Conservation (phyloP, 2,113 vertebrate genomes). For the Pardalotus punctatus region DNA sequence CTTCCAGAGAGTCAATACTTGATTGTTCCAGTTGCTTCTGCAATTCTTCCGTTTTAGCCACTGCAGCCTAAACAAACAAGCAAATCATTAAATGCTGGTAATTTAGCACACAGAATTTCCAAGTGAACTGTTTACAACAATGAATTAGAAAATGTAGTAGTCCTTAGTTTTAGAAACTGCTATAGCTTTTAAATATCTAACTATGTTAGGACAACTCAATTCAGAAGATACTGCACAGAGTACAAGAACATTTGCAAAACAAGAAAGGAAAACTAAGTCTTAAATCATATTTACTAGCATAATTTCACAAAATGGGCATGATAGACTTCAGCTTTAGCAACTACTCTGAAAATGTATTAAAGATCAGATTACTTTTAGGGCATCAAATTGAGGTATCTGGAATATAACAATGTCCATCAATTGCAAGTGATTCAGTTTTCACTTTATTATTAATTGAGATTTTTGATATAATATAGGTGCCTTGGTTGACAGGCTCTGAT, state of each 20-base stretch:
- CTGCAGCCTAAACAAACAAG: constrained; percentile 74
- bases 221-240: not conserved
- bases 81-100: constrained; percentile 1
- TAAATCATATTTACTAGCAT: not conserved
- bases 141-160: not conserved
- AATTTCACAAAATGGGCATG: not conserved
- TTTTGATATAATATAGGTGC: not conserved
- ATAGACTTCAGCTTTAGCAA: not conserved
- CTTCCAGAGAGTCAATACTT: constrained; percentile 68
- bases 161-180: not conserved
- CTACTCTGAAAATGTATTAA: not conserved
- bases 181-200: not conserved
- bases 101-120: not conserved
- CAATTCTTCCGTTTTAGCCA: constrained; percentile 66
- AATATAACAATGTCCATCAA: not conserved
- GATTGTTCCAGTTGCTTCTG: constrained; percentile 76
- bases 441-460: not conserved
- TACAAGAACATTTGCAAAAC: not conserved
- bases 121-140: not conserved
- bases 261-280: not conserved
- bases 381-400: not conserved
- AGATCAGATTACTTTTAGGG: not conserved
- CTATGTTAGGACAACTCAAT: not conserved
- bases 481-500: not conserved
- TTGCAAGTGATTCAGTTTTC: not conserved